phyloP scores from a whole-genome alignment of 2,797 vertebrate species.

The Pelodytes ibericus region DNA sequence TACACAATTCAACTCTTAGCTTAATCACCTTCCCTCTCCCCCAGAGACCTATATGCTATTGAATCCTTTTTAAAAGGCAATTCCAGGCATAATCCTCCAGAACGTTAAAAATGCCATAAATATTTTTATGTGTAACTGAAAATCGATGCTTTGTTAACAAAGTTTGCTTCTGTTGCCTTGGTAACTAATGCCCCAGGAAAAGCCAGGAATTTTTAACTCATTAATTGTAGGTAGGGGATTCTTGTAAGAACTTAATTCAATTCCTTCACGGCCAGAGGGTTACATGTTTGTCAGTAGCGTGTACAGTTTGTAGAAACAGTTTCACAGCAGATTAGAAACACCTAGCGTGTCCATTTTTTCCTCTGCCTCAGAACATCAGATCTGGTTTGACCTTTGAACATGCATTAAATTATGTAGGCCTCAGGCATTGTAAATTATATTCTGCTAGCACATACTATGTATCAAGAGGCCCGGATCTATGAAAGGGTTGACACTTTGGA shows the following conservation, averaged over 20 bases:
- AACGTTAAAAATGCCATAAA: constrained; percentile 51
- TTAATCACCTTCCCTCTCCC: constrained; percentile 30
- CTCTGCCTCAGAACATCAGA: not conserved
- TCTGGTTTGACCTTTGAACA: constrained; percentile 12
- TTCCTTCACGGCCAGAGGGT: constrained; percentile 15
- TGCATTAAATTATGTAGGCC: not conserved
- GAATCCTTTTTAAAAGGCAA: constrained; percentile 42
- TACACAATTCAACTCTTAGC: constrained; percentile 21
- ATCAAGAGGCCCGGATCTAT: too few species aligned
- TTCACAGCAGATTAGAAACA: constrained; percentile 23
- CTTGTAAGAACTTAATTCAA: constrained; percentile 32
- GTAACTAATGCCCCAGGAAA: constrained; percentile 43
- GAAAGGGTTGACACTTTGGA: too few species aligned
- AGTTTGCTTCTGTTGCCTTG: constrained; percentile 32
- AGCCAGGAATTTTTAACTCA: constrained; percentile 41
- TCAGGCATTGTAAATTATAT: not conserved
- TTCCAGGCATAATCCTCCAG: constrained; percentile 37
- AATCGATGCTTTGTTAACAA: constrained; percentile 54
- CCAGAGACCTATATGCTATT: constrained; percentile 29
- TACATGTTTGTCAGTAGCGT: constrained; percentile 4
- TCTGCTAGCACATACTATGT: too few species aligned
- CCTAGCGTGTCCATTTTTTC: not conserved
- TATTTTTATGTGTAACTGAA: constrained; percentile 53
- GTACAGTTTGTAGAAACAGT: constrained; percentile 4
- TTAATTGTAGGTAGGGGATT: constrained; percentile 34